phyloP scores from a whole-genome alignment of 2,113 vertebrate genomes.

The Octodon degus region DNA sequence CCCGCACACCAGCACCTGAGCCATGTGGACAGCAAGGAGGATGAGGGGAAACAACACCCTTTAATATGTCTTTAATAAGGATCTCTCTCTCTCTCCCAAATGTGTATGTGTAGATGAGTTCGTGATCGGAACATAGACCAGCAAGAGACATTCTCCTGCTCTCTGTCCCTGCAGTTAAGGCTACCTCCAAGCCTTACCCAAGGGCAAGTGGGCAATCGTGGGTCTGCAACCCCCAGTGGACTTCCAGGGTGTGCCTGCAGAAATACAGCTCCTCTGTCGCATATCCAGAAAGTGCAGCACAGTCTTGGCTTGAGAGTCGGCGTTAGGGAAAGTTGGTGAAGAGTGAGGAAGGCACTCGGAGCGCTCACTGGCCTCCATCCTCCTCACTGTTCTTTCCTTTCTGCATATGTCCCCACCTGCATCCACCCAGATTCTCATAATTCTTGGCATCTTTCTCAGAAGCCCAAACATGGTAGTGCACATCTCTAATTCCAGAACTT shows the following conservation, averaged over 20 bases:
- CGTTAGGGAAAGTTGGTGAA: no score
- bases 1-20: accelerated
- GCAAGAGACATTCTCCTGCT: not conserved
- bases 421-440: not conserved
- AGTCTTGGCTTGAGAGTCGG: not conserved
- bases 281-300: not conserved
- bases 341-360: not conserved
- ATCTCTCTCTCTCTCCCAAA: not conserved
- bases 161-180: not conserved
- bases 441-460: not conserved
- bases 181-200: not conserved
- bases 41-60: not conserved
- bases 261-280: not conserved
- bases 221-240: not conserved
- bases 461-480: not conserved
- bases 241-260: not conserved
- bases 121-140: not conserved
- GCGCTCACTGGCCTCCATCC: not conserved
- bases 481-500: not conserved
- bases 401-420: not conserved
- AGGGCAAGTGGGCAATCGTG: not conserved
- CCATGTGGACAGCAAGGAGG: accelerated
- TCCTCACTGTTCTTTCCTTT: not conserved
- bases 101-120: not conserved
- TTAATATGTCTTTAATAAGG: not conserved